Base-by-base conservation (phyloP, 2,113 vertebrate genomes). In the Ranitomeya imitator region DNA sequence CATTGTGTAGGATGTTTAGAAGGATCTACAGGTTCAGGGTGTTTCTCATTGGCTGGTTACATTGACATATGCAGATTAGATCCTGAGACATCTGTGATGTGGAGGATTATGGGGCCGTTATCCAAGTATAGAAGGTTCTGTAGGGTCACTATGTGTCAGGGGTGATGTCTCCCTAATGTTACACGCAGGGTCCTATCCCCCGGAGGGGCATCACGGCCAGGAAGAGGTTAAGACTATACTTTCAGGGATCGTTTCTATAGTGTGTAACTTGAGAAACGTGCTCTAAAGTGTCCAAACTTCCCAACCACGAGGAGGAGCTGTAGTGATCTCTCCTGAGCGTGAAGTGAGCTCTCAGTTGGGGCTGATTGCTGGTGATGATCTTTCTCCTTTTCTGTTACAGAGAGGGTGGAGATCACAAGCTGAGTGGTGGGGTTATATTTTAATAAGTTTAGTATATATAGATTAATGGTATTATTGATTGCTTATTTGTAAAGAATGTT, bases 381-480 rank as follows among this genome's bases (percentile, higher is more conserved):
- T 84, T 91, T 92, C 73, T 89, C 31, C 0, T 19, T 0, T 1
- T 0, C 0, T 0, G 4, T 0, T 0, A 0, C 0, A 18, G 0
- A 0, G 57, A 31, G 51, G 77, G 0, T 0, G 71, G 86, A 81
- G 45, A 55, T 54, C 0, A 0, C 82, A 82, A 14, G 88, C 89
- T 91, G 90, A 92, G 88, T 92, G 90, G 88, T 11, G 91, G 78
- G 1, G 1, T n/a, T 23, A 3, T 69, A 19, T 63, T 31, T 31
- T 31, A 31, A 31, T 31, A 31, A 31, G 26, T 31, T 31, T 31
- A 31, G 2, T 31, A 31, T 1, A 31, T 31, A 31, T 31, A 31
- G 26, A 31, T 31, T 31, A 31, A 31, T 31, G 26, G 26, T 31
- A 31, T 31, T 31, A 31, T 31, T 31, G 26, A 31, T 31, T 31